Percentiles rank a stretch among this genome's conserved stretches.
Conservation (phyloP, 2,888 invertebrate species). For the Pachliopta kotzebuea region DNA sequence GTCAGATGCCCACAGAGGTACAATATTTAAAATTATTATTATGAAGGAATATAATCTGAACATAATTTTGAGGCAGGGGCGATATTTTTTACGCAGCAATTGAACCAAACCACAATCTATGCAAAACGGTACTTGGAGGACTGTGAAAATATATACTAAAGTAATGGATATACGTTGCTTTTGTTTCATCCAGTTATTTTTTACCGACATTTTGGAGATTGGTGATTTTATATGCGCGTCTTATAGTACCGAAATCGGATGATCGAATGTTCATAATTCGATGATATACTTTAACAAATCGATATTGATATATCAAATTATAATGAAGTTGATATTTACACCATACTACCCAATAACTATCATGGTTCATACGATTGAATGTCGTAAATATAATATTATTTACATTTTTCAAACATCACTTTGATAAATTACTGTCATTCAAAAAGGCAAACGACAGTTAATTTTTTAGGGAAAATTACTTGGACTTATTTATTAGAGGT, state of each 20-base stretch:
- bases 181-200: neutral
- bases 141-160: neutral
- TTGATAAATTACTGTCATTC: too few species aligned
- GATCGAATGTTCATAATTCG: neutral
- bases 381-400: too few species aligned
- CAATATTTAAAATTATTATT: neutral
- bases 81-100: neutral
- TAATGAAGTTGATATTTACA: too few species aligned
- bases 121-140: constrained; percentile 4
- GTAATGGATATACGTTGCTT: neutral
- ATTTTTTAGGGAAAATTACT: too few species aligned
- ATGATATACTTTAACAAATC: neutral
- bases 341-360: too few species aligned
- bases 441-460: too few species aligned
- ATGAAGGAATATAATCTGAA: neutral
- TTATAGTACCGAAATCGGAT: neutral
- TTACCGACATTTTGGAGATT: neutral
- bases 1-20: neutral
- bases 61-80: neutral
- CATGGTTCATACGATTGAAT: too few species aligned
- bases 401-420: too few species aligned
- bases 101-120: constrained; percentile 9
- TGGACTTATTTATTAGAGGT: too few species aligned
- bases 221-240: neutral
- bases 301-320: neutral